Evolutionary conservation across 2,113 vertebrate genomes (phyloP).

Genomic region (Shinisaurus crocodilurus): DNA sequence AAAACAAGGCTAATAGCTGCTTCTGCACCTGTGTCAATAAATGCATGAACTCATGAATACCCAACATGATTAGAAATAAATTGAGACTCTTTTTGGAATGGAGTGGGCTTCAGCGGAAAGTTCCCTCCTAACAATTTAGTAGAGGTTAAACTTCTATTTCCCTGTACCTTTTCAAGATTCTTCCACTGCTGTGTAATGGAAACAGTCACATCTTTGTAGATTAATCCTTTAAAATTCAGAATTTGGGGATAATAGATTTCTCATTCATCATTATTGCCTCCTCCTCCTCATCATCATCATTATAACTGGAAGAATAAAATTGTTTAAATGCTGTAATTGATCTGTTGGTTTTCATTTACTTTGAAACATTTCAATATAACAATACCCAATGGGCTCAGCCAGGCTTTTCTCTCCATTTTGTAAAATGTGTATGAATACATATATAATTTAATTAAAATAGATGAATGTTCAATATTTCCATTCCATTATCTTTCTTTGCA

Average conservation of each 20-base stretch:
- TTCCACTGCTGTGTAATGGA: background rate
- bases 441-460: constrained; percentile 49
- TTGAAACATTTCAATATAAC: constrained; percentile 48
- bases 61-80: background rate
- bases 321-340: constrained; percentile 29
- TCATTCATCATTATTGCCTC: background rate
- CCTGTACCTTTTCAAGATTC: background rate
- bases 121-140: background rate
- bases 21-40: background rate
- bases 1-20: background rate
- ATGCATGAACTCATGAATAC: background rate
- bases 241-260: constrained; percentile 3
- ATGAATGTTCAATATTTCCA: constrained; percentile 29
- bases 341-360: constrained; percentile 29
- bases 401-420: constrained; percentile 4
- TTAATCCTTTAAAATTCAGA: background rate
- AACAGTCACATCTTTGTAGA: background rate
- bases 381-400: background rate
- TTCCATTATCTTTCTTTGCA: constrained; percentile 16
- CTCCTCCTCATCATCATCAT: background rate
- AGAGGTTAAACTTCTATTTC: background rate
- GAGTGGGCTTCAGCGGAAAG: background rate
- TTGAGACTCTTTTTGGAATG: background rate
- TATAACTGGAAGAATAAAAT: constrained; percentile 17
- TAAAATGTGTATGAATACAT: constrained; percentile 4